Conservation (phyloP, 1,140 invertebrate genomes). For the Laodelphax striatellus region DNA sequence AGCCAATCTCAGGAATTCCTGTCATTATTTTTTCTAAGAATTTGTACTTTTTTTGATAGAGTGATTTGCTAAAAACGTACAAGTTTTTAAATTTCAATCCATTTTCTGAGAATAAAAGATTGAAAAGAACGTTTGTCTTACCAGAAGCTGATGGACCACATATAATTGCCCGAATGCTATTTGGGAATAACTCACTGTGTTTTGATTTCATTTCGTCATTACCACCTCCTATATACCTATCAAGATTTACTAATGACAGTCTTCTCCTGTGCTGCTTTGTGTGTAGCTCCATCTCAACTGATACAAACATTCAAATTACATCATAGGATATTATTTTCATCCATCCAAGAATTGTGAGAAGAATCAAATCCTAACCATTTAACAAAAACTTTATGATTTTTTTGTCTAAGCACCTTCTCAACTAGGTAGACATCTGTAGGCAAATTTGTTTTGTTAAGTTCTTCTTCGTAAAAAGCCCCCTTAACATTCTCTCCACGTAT, state of each 20-base stretch:
- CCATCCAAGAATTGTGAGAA: constrained; percentile 27
- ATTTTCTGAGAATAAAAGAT: constrained; percentile 24
- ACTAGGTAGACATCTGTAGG: constrained; percentile 26
- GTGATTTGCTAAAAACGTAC: constrained; percentile 31
- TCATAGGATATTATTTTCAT: constrained; percentile 15
- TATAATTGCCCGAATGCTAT: constrained; percentile 24
- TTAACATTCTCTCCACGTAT: neutral
- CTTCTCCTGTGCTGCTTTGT: neutral
- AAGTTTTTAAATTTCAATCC: constrained; percentile 31
- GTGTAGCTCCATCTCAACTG: constrained; percentile 5
- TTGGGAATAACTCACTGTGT: constrained; percentile 20
- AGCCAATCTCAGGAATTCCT: constrained; percentile 16
- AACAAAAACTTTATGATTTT: constrained; percentile 27
- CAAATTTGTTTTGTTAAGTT: constrained; percentile 6
- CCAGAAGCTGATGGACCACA: constrained; percentile 27
- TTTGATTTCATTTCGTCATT: neutral
- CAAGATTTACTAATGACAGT: constrained; percentile 11
- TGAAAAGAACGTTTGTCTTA: constrained; percentile 31
- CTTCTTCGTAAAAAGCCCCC: constrained; percentile 9
- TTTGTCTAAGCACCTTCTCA: constrained; percentile 24
- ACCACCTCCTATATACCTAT: neutral
- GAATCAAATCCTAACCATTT: constrained; percentile 28
- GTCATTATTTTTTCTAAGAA: constrained; percentile 24
- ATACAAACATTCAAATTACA: neutral
- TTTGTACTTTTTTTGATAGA: constrained; percentile 29